Conservation (phyloP, 2,797 vertebrate species). For the Anniella stebbinsi region DNA sequence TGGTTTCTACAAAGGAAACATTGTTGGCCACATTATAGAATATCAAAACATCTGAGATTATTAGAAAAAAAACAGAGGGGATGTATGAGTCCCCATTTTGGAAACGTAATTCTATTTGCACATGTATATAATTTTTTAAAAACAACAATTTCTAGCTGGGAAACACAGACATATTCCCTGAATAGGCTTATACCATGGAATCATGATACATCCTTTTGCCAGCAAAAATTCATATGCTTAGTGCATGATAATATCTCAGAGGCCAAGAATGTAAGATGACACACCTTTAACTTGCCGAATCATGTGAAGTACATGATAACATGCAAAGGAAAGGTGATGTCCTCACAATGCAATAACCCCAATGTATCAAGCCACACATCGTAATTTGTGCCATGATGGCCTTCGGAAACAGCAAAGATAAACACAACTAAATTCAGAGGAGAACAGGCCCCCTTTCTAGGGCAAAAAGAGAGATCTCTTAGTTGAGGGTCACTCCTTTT, state of each 20-base stretch:
- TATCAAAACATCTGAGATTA: not conserved
- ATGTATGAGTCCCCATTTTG: not conserved
- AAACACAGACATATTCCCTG: not conserved
- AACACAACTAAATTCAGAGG: conserved; percentile 32
- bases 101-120: not conserved
- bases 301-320: conserved; percentile 3
- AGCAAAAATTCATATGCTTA: conserved; percentile 11
- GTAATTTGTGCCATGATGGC: conserved; percentile 8
- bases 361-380: conserved; percentile 4
- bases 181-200: not conserved
- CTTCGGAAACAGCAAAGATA: conserved; percentile 34
- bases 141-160: conserved; percentile 5
- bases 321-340: not conserved
- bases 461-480: not conserved
- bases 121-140: not conserved
- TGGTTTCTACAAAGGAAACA: not conserved
- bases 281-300: conserved; percentile 11
- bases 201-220: not conserved
- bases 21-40: not conserved
- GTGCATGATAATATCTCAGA: not conserved
- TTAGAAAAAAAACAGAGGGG: not conserved
- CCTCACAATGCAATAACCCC: not conserved
- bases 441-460: not conserved
- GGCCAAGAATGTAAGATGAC: not conserved
- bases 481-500: conserved; percentile 81